Evolutionary conservation across 2,113 vertebrate genomes (phyloP), one percentile per base, ranked within the genome.

Genomic region (Panthera tigris): DNA sequence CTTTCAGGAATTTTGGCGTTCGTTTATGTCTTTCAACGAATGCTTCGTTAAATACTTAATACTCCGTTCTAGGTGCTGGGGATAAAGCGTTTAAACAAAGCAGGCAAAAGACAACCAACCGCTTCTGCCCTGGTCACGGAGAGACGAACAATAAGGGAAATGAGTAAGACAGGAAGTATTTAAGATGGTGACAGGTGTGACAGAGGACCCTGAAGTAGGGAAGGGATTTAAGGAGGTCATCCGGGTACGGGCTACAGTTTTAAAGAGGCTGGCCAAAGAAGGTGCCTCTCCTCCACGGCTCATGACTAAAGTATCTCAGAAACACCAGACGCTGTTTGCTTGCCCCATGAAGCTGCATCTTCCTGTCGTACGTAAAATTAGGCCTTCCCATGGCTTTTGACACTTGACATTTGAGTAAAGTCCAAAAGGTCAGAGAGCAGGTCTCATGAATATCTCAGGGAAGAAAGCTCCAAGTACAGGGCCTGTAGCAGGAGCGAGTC

Each of bases 231-330:
- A 65, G 82, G 61, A 21, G 65, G 1, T 11, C 29, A 13, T 73
- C 33, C 63, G 36, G 2, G 3, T 6, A 0, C 12, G 39, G 25
- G 36, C 57, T 48, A 9, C 7, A 8, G 0, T 52, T 61, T 50
- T 68, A 50, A 14, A 50, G 50, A 50, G 50, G 14, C 50, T 50
- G 50, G 50, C 50, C 50, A 50, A 14, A 50, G 23, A 36, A 74
- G n/a, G 71, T 68, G 65, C 82, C 81, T 0, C 0, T 69, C n/a
- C 0, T 23, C 5, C 63, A 29, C 11, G 33, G 25, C 6, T 6
- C 33, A 0, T 48, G 0, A 10, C 33, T 61, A 11, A 16, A 84
- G 81, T 84, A 27, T 41, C 83, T 63, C 4, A 83, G 39, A 36
- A 95, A 55, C 6, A 94, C 63, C 63, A 11, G 1, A 27, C 4